Conservation (phyloP, 2,113 vertebrate genomes). For the Pristiophorus japonicus region DNA sequence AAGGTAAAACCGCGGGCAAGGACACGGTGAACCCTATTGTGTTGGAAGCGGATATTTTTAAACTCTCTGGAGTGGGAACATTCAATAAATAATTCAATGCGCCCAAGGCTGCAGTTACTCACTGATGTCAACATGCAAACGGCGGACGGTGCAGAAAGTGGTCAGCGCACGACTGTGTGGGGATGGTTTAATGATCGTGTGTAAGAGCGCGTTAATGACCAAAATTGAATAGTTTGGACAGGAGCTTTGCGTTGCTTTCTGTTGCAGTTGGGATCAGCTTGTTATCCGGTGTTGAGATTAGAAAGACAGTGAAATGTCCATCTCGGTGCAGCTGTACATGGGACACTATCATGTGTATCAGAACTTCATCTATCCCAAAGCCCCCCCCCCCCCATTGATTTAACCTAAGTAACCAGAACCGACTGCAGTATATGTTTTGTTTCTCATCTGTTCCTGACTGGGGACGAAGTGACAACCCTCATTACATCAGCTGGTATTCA, state of each 20-base stretch:
- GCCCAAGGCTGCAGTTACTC: slow-evolving; percentile 60
- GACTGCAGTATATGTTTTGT: neutral
- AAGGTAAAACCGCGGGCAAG: too few species aligned
- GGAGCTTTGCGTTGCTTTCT: slow-evolving; percentile 42
- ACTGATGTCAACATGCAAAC: slow-evolving; percentile 82
- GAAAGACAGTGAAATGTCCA: slow-evolving; percentile 68
- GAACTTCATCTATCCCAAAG: slow-evolving; percentile 72
- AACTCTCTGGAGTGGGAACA: slow-evolving; percentile 44
- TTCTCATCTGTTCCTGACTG: neutral
- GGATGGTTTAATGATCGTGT: neutral
- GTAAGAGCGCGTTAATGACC: neutral
- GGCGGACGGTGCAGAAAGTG: too few species aligned
- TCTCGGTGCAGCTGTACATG: too few species aligned
- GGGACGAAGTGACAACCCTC: neutral
- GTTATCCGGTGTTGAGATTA: slow-evolving; percentile 50
- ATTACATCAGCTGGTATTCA: neutral
- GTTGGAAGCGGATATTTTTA: slow-evolving; percentile 45
- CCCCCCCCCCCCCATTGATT: slow-evolving; percentile 70
- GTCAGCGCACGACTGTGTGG: neutral
- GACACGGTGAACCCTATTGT: too few species aligned
- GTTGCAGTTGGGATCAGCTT: slow-evolving; percentile 44
- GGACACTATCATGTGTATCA: too few species aligned
- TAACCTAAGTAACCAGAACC: slow-evolving; percentile 65
- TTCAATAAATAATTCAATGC: slow-evolving; percentile 64
- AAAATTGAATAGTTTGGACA: neutral